Evolutionary conservation across 2,797 vertebrate species (phyloP).

Genomic region (Knipowitschia caucasica): DNA sequence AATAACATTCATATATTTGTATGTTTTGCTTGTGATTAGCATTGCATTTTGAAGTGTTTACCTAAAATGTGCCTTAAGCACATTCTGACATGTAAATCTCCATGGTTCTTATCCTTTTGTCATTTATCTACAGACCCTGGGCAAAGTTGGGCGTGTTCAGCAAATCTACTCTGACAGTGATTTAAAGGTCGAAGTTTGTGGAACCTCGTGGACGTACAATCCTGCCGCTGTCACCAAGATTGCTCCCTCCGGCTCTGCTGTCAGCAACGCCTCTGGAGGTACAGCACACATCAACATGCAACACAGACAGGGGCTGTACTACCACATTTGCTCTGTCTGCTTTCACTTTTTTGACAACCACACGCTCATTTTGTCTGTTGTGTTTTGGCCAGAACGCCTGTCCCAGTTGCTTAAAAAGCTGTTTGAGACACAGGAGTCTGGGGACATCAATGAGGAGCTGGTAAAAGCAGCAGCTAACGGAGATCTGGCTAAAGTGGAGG

Average conservation of each 20-base stretch:
- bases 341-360: constrained; percentile 19
- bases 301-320: constrained; percentile 4
- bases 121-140: constrained; percentile 84
- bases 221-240: constrained; percentile 98
- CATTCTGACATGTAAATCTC: constrained; percentile 2
- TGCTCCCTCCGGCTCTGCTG: constrained; percentile 92
- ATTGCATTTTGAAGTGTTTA: neutral
- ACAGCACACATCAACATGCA: constrained; percentile 37
- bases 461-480: constrained; percentile 98
- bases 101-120: constrained; percentile 28
- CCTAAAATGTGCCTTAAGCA: neutral
- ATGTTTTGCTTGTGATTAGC: neutral
- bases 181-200: constrained; percentile 98
- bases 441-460: constrained; percentile 97
- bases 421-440: constrained; percentile 98
- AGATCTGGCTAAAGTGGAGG: constrained; percentile 97
- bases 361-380: constrained; percentile 23
- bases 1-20: neutral
- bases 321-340: constrained; percentile 21
- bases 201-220: constrained; percentile 98
- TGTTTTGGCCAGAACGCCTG: constrained; percentile 82
- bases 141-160: constrained; percentile 97
- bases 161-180: constrained; percentile 99
- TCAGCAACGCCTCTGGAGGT: constrained; percentile 98
- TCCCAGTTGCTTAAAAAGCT: constrained; percentile 97